Percentiles rank a stretch among this genome's conserved stretches.
Evolutionary conservation across 1,140 invertebrate genomes (phyloP).

Genomic region (Scaptodrosophila lebanonensis): DNA sequence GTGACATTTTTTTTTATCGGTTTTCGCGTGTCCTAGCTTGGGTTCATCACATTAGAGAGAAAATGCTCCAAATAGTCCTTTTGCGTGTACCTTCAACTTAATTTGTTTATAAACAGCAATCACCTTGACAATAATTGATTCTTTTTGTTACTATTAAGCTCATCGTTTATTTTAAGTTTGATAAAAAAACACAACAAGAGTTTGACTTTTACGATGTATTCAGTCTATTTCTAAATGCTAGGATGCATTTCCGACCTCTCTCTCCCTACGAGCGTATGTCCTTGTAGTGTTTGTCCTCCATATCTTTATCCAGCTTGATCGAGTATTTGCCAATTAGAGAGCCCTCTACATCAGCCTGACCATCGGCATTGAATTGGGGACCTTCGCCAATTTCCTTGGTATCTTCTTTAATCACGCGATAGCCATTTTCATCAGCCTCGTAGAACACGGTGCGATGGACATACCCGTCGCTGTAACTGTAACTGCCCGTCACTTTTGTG

Average conservation of each 20-base stretch:
- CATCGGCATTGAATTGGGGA: slow-evolving; percentile 77
- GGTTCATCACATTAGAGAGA: too few relatives aligned
- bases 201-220: slow-evolving; percentile 51
- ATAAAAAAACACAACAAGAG: slow-evolving; percentile 27
- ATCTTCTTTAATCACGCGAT: slow-evolving; percentile 78
- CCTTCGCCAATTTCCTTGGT: slow-evolving; percentile 78
- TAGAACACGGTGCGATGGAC: slow-evolving; percentile 79
- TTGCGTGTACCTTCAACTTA: too few relatives aligned
- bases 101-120: not conserved
- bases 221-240: slow-evolving; percentile 76
- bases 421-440: slow-evolving; percentile 80
- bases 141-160: slow-evolving; percentile 13
- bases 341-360: slow-evolving; percentile 77
- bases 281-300: slow-evolving; percentile 61
- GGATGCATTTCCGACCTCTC: slow-evolving; percentile 37
- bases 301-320: slow-evolving; percentile 59
- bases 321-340: slow-evolving; percentile 74
- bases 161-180: slow-evolving; percentile 25
- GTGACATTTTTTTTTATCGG: too few relatives aligned
- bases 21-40: too few relatives aligned
- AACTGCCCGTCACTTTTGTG: slow-evolving; percentile 78
- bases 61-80: too few relatives aligned
- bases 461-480: slow-evolving; percentile 80
- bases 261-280: slow-evolving; percentile 35
- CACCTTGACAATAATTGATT: not conserved